These are phyloP conservation scores for Lerema accius DNA, from an alignment of 1,140 invertebrate genomes.

Conservation along the genomic window DNA sequence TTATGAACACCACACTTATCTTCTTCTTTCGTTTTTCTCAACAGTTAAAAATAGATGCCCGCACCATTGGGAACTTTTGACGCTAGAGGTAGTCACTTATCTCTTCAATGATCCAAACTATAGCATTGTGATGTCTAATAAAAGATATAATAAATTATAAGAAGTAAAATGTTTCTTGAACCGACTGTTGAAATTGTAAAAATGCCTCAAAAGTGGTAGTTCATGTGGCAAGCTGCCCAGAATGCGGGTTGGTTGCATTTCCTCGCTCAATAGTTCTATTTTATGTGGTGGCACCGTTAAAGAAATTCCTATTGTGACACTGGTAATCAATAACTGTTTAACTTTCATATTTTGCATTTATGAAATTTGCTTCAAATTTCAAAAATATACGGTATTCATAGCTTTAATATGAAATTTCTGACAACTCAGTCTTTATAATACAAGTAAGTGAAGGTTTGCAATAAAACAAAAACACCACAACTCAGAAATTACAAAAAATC, in stretches of 20 bases:
- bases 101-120: too few species aligned
- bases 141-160: too few species aligned
- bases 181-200: slow-evolving; percentile 29
- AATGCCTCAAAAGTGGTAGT: slow-evolving; percentile 31
- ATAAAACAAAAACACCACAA: not conserved
- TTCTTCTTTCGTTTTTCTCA: too few species aligned
- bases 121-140: too few species aligned
- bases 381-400: too few species aligned
- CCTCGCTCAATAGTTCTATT: slow-evolving; percentile 41
- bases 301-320: slow-evolving; percentile 37
- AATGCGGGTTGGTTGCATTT: slow-evolving; percentile 41
- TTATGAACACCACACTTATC: too few species aligned
- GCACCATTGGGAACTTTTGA: too few species aligned
- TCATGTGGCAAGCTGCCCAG: slow-evolving; percentile 67
- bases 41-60: too few species aligned
- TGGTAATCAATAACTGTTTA: slow-evolving; percentile 22
- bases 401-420: too few species aligned
- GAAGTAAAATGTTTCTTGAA: slow-evolving; percentile 23
- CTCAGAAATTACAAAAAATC: not conserved
- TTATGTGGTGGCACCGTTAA: slow-evolving; percentile 33
- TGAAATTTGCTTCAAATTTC: not conserved
- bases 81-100: too few species aligned
- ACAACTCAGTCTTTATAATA: too few species aligned
- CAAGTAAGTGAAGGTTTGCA: too few species aligned
- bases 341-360: slow-evolving; percentile 11